These are phyloP conservation scores for Pelochelys cantorii DNA, from an alignment of 2,797 vertebrate genomes.

Conservation along the genomic window DNA sequence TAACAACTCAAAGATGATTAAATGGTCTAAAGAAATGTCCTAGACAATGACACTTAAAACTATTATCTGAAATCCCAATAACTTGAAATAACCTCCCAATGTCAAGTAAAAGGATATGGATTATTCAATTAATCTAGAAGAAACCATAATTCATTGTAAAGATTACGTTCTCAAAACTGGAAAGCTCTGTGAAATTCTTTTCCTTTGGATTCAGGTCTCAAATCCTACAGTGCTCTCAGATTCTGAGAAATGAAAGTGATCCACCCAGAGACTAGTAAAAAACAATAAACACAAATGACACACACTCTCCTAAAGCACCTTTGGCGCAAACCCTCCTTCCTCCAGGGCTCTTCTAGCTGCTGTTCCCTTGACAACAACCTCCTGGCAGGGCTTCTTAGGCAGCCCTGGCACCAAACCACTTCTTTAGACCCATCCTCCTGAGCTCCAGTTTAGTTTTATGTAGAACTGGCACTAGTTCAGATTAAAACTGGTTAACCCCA, in stretches of 20 bases:
- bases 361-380: neutral
- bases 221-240: constrained; percentile 9
- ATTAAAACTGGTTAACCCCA: neutral
- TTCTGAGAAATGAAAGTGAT: constrained; percentile 41
- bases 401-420: neutral
- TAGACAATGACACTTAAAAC: neutral
- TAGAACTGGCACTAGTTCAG: neutral
- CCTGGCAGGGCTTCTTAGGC: neutral
- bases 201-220: constrained; percentile 45
- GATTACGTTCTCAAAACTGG: constrained; percentile 53
- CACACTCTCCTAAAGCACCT: constrained; percentile 1
- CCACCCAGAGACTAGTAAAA: constrained; percentile 35
- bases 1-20: neutral
- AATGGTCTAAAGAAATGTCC: neutral
- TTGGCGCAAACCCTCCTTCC: constrained; percentile 21
- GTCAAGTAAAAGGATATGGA: neutral
- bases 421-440: neutral
- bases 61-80: neutral
- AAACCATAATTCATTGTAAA: constrained; percentile 52
- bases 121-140: constrained; percentile 49
- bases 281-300: neutral
- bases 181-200: constrained; percentile 45
- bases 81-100: neutral
- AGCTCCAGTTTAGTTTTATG: neutral
- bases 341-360: constrained; percentile 42